Evolutionary conservation across 2,888 invertebrate genomes (phyloP).

Genomic region (Drosophila eohydei): DNA sequence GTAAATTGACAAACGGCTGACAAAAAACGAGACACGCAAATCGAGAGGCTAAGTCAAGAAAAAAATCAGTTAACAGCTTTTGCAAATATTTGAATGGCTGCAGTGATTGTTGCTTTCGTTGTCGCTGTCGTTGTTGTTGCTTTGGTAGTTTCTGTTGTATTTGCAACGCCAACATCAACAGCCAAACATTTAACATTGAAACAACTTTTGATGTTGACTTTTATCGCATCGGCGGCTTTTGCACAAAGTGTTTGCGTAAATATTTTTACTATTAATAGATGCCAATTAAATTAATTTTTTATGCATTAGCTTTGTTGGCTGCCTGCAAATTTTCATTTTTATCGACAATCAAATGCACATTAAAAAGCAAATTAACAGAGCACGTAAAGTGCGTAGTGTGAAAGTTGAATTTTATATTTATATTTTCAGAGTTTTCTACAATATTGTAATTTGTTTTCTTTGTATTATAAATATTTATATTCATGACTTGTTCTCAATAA

Average conservation of each 20-base stretch:
- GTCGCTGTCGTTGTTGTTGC: constrained; percentile 16
- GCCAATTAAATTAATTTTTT: constrained; percentile 58
- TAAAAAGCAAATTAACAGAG: neutral
- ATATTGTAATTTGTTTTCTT: no score
- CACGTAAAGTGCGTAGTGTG: neutral
- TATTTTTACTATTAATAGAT: constrained; percentile 52
- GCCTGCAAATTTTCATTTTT: constrained; percentile 15
- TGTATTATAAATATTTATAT: no score
- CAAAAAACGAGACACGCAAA: constrained; percentile 26
- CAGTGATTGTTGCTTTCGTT: constrained; percentile 3
- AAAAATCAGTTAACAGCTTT: constrained; percentile 14
- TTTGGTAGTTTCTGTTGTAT: constrained; percentile 15
- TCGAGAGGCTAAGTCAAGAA: constrained; percentile 13
- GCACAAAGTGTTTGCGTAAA: constrained; percentile 57
- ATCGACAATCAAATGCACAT: constrained; percentile 6
- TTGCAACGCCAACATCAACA: constrained; percentile 48
- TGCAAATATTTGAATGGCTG: constrained; percentile 48
- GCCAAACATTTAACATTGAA: constrained; percentile 39
- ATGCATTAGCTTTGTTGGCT: constrained; percentile 21
- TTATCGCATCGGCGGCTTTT: constrained; percentile 63
- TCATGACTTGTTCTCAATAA: no score
- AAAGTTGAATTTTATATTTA: neutral
- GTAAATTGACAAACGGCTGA: constrained; percentile 49
- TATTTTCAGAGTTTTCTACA: no score
- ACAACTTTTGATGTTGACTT: constrained; percentile 61